phyloP scores from a whole-genome alignment of 2,113 vertebrate genomes.

The Sminthopsis crassicaudata region DNA sequence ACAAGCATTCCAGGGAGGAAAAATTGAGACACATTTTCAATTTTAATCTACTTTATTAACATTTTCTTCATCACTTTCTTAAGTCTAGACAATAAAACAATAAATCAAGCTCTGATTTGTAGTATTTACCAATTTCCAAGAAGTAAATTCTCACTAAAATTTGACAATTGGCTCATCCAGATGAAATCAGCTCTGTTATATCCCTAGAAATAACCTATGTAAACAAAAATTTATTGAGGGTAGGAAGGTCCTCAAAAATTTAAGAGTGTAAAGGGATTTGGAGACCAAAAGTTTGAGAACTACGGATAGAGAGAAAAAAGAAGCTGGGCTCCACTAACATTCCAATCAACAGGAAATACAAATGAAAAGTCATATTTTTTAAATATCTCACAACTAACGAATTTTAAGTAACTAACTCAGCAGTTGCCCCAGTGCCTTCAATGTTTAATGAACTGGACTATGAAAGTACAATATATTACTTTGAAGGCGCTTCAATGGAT shows the following conservation, averaged over 20 bases:
- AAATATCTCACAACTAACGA: neutral
- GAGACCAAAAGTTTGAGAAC: neutral
- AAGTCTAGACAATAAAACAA: neutral
- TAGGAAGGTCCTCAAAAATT: neutral
- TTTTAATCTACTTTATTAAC: neutral
- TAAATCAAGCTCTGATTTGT: neutral
- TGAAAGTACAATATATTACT: neutral
- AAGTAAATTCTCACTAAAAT: neutral
- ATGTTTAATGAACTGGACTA: neutral
- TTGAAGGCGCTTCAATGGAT: neutral
- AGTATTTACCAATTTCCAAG: neutral
- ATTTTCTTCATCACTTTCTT: neutral
- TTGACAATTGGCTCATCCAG: neutral
- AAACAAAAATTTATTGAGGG: neutral
- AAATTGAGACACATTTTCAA: neutral
- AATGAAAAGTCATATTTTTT: neutral
- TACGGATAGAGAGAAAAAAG: neutral
- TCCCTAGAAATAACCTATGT: neutral
- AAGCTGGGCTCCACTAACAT: neutral
- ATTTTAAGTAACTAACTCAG: neutral
- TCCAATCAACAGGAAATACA: neutral
- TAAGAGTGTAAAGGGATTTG: neutral
- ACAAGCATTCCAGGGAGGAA: neutral
- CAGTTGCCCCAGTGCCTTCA: neutral
- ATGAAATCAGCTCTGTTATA: neutral